Percentiles rank a stretch among this genome's conserved stretches.
Evolutionary conservation across 30 jellyfish, hydroid and myxozoan species (phyloP).

Genomic region (Turritopsis rubra): DNA sequence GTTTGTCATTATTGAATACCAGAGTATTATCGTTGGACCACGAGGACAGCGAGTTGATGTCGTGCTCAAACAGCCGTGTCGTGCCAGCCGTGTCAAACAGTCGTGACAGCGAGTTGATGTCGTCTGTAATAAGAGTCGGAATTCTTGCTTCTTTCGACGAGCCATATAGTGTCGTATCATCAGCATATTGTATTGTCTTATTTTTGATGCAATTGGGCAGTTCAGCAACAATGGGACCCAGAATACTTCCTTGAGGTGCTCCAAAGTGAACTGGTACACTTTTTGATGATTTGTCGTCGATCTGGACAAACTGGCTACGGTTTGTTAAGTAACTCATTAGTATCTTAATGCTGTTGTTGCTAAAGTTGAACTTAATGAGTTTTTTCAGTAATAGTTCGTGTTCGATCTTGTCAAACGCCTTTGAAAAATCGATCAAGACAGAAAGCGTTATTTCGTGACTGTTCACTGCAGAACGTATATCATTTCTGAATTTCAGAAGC

Average conservation of each 20-base stretch:
- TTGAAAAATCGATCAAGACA: slow-evolving; percentile 6
- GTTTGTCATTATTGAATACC: not conserved
- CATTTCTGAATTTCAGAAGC: not conserved
- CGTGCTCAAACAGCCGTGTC: too few species aligned
- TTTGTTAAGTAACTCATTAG: not conserved
- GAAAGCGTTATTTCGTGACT: slow-evolving; percentile 10
- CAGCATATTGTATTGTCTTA: not conserved
- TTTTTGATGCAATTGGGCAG: not conserved
- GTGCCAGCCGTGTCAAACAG: too few species aligned
- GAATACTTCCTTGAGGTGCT: not conserved
- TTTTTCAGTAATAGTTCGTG: too few species aligned
- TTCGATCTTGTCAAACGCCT: slow-evolving; percentile 19
- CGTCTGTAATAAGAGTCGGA: not conserved
- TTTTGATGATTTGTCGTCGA: too few species aligned
- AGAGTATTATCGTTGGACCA: too few species aligned
- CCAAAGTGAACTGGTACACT: not conserved
- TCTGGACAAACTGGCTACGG: not conserved
- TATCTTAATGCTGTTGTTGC: not conserved
- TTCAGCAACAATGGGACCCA: not conserved
- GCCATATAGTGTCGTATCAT: too few species aligned
- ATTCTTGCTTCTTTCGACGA: not conserved
- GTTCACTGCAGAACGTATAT: not conserved
- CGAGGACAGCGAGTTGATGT: too few species aligned
- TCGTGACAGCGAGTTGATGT: not conserved
- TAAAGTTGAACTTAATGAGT: too few species aligned